Evolutionary conservation across 1,140 invertebrate genomes (phyloP), one percentile per base, ranked within the genome.

Genomic region (Diprion similis): DNA sequence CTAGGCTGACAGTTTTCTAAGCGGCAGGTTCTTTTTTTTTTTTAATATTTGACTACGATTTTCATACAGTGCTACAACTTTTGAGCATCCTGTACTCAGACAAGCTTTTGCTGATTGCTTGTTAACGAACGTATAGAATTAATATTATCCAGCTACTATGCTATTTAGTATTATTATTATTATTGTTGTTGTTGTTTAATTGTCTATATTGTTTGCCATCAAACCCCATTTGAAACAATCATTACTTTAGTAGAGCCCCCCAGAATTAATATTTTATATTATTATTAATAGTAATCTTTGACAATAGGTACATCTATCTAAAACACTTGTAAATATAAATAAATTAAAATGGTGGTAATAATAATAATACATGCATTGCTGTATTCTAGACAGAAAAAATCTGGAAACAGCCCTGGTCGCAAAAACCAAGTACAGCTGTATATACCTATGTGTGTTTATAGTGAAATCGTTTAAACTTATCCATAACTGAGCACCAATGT

Each of bases 241-340:
- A 59, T 59, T 59, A 59, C n/a, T 59, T 17, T 59, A 59, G n/a
- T 59, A 59, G 51, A 9, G 51, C 51, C 51, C 51, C 51, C 51
- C 51, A 13, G n/a, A 59, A 8, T 15, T 59, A 8, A 46, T 71
- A 70, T 74, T 76, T 70, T 13, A 46, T 70, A 48, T 37, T 48
- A 48, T 82, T 84, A 82, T 81, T 83, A 83, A 83, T 78, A 73
- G 79, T 82, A 81, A 73, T 82, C 76, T 82, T 84, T 83, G 79
- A 85, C 81, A 83, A 79, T 84, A 84, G 78, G 78, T 86, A 87
- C 83, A 86, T 83, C 83, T 80, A 85, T 85, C 85, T 87, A 87
- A 85, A 86, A 84, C 74, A 78, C 80, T 82, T 80, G 79, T 82
- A 85, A 80, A 86, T 83, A 78, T 83, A 84, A 86, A 86, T 86